Evolutionary conservation across 2,888 invertebrate species (phyloP).

Genomic region (Eristalis pertinax): DNA sequence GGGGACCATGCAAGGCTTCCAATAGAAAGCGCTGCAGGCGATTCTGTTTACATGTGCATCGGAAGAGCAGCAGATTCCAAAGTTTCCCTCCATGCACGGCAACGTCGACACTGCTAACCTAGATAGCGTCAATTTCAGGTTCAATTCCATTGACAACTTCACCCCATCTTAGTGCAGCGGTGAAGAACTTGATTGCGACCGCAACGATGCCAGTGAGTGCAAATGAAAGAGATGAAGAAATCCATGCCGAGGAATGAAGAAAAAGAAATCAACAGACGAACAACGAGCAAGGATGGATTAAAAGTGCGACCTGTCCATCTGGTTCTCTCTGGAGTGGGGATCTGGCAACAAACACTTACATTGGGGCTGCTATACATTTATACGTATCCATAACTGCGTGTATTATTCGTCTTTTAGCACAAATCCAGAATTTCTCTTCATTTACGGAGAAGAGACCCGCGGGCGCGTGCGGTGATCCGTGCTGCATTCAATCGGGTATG

Average conservation of each 20-base stretch:
- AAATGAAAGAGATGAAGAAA: conserved; percentile 11
- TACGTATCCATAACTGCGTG: not conserved
- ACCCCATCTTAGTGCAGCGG: conserved; percentile 10
- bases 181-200: conserved; percentile 25
- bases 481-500: conserved; percentile 55
- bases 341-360: conserved; percentile 32
- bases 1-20: conserved; percentile 8
- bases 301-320: conserved; percentile 35
- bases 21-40: conserved; percentile 57
- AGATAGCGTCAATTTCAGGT: conserved; percentile 54
- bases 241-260: conserved; percentile 7
- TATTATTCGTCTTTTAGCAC: conserved; percentile 14
- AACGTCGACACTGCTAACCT: conserved; percentile 49
- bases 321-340: conserved; percentile 37
- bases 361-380: not conserved
- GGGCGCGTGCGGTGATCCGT: conserved; percentile 27
- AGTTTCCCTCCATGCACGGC: conserved; percentile 53
- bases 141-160: conserved; percentile 46
- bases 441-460: conserved; percentile 17
- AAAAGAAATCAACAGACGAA: conserved; percentile 12
- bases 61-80: conserved; percentile 20
- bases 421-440: conserved; percentile 56
- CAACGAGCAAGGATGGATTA: conserved; percentile 31
- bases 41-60: conserved; percentile 39
- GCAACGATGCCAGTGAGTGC: not conserved